Base-by-base conservation (phyloP, 2,888 invertebrate species). In the Galeopsomyia nigrocyanea region DNA sequence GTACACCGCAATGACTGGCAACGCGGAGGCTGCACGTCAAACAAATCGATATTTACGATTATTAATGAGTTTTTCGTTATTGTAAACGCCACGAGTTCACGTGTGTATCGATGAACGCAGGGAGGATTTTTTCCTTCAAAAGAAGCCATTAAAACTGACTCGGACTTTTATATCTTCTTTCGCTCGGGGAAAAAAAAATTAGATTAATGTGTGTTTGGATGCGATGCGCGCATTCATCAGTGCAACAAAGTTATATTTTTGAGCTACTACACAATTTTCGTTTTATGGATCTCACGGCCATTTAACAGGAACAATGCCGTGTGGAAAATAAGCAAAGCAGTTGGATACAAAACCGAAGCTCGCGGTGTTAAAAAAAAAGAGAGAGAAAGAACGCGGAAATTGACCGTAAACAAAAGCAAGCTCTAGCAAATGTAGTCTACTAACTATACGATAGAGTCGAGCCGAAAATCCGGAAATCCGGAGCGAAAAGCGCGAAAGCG, bases 41-140 rank as follows among this genome's bases (percentile, higher is more conserved):
- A 78, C 77, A 75, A 77, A 79, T 80, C 79, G 80, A 79, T 80
- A 78, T 77, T 78, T 76, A 78, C 73, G 76, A 80, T 80, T 79
- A 80, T 80, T 79, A 77, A 80, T 79, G 77, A 78, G 58, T 58
- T 60, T 50, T 63, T 62, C 47, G n/a, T 72, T 58, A 67, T 68
- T 72, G 63, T 68, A 51, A n/a, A 22, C 26, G 61, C 39, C 14
- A 13, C 56, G 62, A 14, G 16, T 19, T 17, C 13, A n/a, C 47
- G n/a, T 46, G 19, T 65, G 67, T 62, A 46, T 57, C 66, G 61
- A 22, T 17, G 57, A 60, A 62, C 5, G 26, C 62, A 67, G 62
- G 56, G 56, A 39, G 31, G 67, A 67, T 67, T 66, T 71, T 66
- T 58, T 55, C 22, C 46, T 58, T 62, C 46, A 71, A 71, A 71